Conservation (phyloP, 1,140 invertebrate species). For the Drosophila nannoptera region DNA sequence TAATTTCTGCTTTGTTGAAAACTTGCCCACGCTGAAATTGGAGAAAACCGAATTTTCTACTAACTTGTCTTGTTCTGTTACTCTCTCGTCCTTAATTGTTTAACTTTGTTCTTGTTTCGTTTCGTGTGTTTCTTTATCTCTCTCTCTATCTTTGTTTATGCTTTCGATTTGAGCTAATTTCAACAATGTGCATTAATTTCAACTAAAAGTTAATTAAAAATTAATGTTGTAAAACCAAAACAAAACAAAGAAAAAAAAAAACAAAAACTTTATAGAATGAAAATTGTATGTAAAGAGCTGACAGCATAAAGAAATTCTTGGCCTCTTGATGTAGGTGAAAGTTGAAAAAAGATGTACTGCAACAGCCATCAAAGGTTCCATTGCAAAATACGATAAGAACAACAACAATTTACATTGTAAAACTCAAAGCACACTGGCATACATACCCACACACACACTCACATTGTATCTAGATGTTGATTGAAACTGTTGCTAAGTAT, state of each 20-base stretch:
- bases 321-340: slow-evolving; percentile 47
- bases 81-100: slow-evolving; percentile 22
- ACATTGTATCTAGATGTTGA: slow-evolving; percentile 71
- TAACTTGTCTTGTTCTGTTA: slow-evolving; percentile 38
- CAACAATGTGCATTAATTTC: slow-evolving; percentile 74
- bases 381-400: slow-evolving; percentile 65
- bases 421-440: slow-evolving; percentile 2
- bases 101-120: slow-evolving; percentile 41
- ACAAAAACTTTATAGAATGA: slow-evolving; percentile 32
- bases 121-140: slow-evolving; percentile 38
- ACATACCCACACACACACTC: slow-evolving; percentile 53
- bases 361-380: slow-evolving; percentile 59
- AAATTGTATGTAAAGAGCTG: slow-evolving; percentile 36
- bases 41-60: slow-evolving; percentile 45
- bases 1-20: slow-evolving; percentile 57
- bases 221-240: slow-evolving; percentile 78
- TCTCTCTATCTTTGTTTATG: slow-evolving; percentile 44
- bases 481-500: slow-evolving; percentile 19
- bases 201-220: slow-evolving; percentile 75
- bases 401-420: background rate
- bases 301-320: slow-evolving; percentile 51
- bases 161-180: slow-evolving; percentile 49
- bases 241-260: slow-evolving; percentile 60
- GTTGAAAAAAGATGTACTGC: slow-evolving; percentile 14
- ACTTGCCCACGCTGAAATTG: slow-evolving; percentile 48